Conservation (phyloP, 2,888 invertebrate genomes). For the Chaetogeoica ovagalla region DNA sequence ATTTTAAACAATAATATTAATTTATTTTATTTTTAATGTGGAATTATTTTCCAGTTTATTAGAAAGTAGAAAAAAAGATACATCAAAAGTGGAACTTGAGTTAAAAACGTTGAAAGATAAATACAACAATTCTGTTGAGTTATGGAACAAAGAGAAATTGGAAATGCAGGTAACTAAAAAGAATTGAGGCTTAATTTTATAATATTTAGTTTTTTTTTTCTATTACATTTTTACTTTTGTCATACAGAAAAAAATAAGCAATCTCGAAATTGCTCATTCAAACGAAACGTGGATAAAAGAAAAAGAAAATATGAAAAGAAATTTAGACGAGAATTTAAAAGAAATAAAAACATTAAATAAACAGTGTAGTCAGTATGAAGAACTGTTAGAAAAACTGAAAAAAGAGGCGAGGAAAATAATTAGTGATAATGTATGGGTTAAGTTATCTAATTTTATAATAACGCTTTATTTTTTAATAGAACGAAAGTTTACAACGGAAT, state of each 20-base stretch:
- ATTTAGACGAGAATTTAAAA: slow-evolving; percentile 73
- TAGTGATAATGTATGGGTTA: background rate
- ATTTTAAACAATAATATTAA: background rate
- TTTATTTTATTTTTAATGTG: background rate
- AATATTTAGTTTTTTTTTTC: background rate
- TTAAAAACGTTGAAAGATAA: slow-evolving; percentile 69
- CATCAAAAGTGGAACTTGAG: slow-evolving; percentile 67
- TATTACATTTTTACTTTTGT: slow-evolving; percentile 50
- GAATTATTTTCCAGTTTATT: slow-evolving; percentile 64
- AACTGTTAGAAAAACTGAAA: slow-evolving; percentile 73
- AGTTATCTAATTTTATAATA: slow-evolving; percentile 1
- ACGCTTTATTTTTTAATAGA: slow-evolving; percentile 60
- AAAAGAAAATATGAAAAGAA: slow-evolving; percentile 69
- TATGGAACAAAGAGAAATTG: slow-evolving; percentile 74
- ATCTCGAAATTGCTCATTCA: slow-evolving; percentile 59
- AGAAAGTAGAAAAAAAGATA: slow-evolving; percentile 67
- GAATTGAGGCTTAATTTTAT: background rate
- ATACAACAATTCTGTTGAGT: slow-evolving; percentile 68
- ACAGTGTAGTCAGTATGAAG: slow-evolving; percentile 69
- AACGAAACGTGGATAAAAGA: slow-evolving; percentile 67
- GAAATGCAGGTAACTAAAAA: slow-evolving; percentile 66
- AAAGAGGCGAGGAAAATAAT: slow-evolving; percentile 63
- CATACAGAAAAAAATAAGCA: slow-evolving; percentile 62
- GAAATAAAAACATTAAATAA: slow-evolving; percentile 73
- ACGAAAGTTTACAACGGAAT: slow-evolving; percentile 78